Conservation (phyloP, 2,888 invertebrate genomes). For the Sarcophaga caerulescens region DNA sequence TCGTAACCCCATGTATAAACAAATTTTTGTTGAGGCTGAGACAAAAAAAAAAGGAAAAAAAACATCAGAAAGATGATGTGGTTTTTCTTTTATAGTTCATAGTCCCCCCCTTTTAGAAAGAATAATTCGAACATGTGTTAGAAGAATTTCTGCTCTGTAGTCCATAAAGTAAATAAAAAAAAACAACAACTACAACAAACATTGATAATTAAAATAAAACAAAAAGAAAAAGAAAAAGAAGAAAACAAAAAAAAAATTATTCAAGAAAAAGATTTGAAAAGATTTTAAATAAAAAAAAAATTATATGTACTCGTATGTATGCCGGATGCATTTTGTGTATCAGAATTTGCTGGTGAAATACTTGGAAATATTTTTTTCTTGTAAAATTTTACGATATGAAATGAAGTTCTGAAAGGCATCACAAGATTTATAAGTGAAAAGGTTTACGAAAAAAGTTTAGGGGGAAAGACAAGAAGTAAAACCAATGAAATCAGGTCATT, state of each 20-base stretch:
- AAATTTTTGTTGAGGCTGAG: too few species aligned
- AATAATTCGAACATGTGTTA: slow-evolving; percentile 35
- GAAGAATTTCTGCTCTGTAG: neutral
- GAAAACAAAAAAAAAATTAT: neutral
- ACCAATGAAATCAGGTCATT: too few species aligned
- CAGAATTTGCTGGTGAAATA: neutral
- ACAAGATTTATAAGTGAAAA: too few species aligned
- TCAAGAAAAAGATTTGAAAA: neutral
- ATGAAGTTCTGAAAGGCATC: too few species aligned
- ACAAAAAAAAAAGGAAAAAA: slow-evolving; percentile 12
- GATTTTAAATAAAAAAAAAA: neutral
- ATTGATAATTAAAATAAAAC: neutral
- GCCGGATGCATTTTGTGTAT: slow-evolving; percentile 20
- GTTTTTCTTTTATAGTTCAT: slow-evolving; percentile 6
- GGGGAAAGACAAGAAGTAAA: too few species aligned
- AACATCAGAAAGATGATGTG: slow-evolving; percentile 11
- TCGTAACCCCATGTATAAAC: too few species aligned
- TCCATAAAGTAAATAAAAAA: neutral
- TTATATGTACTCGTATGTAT: neutral
- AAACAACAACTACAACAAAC: neutral
- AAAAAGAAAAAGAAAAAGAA: neutral
- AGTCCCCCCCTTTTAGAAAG: neutral
- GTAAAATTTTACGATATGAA: too few species aligned
- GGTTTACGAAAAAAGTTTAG: too few species aligned
- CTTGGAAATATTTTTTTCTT: neutral